Evolutionary conservation across 2,888 invertebrate species (phyloP), one percentile per base, ranked within the genome.

Genomic region (Trissoscelio sp.): DNA sequence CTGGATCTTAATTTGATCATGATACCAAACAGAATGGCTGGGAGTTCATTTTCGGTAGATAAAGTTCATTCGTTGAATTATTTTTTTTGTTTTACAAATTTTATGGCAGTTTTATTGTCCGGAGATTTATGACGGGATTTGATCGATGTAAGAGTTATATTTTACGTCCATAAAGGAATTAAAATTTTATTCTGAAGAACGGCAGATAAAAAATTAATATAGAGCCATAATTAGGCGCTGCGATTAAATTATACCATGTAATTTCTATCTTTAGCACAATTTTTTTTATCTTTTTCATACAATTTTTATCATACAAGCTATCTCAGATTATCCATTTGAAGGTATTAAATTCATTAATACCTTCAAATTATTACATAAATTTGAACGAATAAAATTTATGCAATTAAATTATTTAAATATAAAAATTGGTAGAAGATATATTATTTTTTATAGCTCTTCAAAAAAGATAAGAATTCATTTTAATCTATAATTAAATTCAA

Each of bases 1-100:
- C 67, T 60, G 58, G 60, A 51, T 57, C 53, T 58, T 62, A 72
- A 79, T 67, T 62, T 67, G 51, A 64, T 78, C 39, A 24, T 28
- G 58, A 60, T 60, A 58, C 12, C n/a, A 31, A 60, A 6, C 44
- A 18, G 20, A 46, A 62, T 22, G 53, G 31, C 37, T 64, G 31
- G 12, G 16, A 64, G 69, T 70, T 70, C n/a, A 58, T 70, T 70
- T 64, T 57, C 37, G 46, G 53, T 39, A 64, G 57, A 64, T 42
- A 70, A 62, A 64, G 12, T 53, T 55, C 34, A 48, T 18, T 62
- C 37, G 24, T 14, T 55, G 4, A 2, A 18, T 42, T 74, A 67
- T 44, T 62, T 31, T 75, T 77, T 48, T 57, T 44, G 14, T 64
- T 46, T 60, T 24, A 4, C 42, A 55, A 44, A 34, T 14, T 57